Percentiles rank a stretch among this genome's conserved stretches.
Conservation (phyloP, 2,797 vertebrate genomes). For the Chelon labrosus region DNA sequence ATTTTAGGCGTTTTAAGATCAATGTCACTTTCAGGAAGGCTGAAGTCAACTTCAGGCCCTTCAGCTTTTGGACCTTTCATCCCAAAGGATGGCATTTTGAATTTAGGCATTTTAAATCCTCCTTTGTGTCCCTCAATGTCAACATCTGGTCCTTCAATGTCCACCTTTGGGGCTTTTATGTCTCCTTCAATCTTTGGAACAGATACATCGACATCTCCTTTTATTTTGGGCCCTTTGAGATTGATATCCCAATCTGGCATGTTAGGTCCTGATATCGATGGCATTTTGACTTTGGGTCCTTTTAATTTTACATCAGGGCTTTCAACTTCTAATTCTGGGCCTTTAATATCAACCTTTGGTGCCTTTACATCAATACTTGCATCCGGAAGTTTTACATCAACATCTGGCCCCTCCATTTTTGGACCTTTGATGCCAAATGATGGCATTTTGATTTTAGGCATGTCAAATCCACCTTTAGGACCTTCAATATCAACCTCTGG, state of each 20-base stretch:
- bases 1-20: too few species aligned
- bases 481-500: conserved; percentile 16
- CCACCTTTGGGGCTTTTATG: too few species aligned
- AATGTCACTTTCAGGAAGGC: too few species aligned
- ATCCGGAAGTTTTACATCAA: neutral
- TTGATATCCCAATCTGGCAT: conserved; percentile 1
- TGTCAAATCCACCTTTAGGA: conserved; percentile 7
- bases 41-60: too few species aligned
- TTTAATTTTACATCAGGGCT: conserved; percentile 67
- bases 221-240: too few species aligned
- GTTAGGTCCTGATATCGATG: neutral
- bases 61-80: too few species aligned
- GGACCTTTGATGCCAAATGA: conserved; percentile 24
- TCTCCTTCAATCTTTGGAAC: too few species aligned
- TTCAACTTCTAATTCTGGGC: neutral
- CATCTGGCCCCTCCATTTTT: conserved; percentile 3
- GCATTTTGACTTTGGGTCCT: neutral
- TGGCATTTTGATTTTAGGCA: conserved; percentile 1
- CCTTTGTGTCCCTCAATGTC: too few species aligned
- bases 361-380: neutral
- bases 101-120: too few species aligned
- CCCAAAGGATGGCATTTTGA: too few species aligned
- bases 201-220: too few species aligned
- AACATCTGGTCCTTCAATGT: too few species aligned
- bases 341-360: neutral